These are phyloP conservation scores for Thalassarche chlororhynchos DNA, from an alignment of 2,113 vertebrate genomes.

Conservation along the genomic window DNA sequence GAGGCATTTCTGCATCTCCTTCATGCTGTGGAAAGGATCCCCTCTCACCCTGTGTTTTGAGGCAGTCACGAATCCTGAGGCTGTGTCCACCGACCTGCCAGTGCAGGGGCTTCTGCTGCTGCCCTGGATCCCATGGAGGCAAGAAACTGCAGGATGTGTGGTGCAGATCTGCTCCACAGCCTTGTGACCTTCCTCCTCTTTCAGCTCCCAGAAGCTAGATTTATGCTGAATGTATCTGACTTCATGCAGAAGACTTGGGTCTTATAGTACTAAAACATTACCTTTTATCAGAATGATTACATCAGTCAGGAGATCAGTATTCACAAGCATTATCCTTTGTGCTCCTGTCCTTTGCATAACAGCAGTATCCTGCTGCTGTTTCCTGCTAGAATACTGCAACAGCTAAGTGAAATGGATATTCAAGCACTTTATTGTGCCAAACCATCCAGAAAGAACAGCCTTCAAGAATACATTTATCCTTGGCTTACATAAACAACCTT, in stretches of 20 bases:
- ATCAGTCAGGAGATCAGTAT: not conserved
- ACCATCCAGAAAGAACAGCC: not conserved
- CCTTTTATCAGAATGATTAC: not conserved
- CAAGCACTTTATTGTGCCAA: not conserved
- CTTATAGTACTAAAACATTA: not conserved
- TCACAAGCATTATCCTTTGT: not conserved
- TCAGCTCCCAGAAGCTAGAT: not conserved
- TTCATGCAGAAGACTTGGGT: not conserved
- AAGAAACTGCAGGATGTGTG: not conserved
- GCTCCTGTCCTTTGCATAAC: not conserved
- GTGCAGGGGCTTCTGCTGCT: not conserved
- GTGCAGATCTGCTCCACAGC: not conserved
- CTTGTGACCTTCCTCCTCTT: not conserved
- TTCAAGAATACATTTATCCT: not conserved
- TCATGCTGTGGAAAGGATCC: not conserved
- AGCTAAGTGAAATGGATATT: not conserved
- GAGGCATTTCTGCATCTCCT: not conserved
- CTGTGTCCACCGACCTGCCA: not conserved
- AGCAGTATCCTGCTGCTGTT: not conserved
- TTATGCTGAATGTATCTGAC: not conserved
- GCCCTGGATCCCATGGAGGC: not conserved
- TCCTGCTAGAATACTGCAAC: not conserved
- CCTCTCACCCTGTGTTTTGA: not conserved
- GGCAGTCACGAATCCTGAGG: not conserved
- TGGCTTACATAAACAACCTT: slow-evolving; percentile 5